Percentiles rank a stretch among this genome's conserved stretches.
phyloP scores from a whole-genome alignment of 1,140 invertebrate species.

The Drosophila biarmipes region DNA sequence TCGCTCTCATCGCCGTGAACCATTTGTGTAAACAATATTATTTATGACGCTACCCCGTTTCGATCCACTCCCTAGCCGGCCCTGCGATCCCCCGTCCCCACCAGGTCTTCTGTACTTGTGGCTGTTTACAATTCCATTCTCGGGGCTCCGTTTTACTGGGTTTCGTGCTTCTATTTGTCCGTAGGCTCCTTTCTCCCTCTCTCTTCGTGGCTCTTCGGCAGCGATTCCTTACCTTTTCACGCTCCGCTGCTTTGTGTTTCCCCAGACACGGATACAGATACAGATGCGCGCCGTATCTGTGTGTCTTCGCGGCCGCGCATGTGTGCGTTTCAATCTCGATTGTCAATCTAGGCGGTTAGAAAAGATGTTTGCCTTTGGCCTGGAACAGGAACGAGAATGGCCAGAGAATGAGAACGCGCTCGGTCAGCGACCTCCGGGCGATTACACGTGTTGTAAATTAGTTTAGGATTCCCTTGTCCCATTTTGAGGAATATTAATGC shows the following conservation, averaged over 20 bases:
- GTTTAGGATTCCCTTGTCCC: slow-evolving; percentile 61
- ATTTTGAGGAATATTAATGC: slow-evolving; percentile 64
- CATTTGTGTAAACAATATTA: slow-evolving; percentile 82
- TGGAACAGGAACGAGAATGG: slow-evolving; percentile 51
- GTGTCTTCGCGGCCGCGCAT: slow-evolving; percentile 14
- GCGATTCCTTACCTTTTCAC: slow-evolving; percentile 70
- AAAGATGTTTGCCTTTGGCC: slow-evolving; percentile 69
- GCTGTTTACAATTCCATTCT: slow-evolving; percentile 61
- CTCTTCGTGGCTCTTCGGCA: slow-evolving; percentile 4
- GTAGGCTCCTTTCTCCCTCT: slow-evolving; percentile 24
- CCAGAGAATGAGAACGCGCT: slow-evolving; percentile 36
- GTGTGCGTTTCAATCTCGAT: slow-evolving; percentile 77
- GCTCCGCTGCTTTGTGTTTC: slow-evolving; percentile 60
- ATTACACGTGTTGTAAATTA: slow-evolving; percentile 82
- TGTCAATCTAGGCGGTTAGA: slow-evolving; percentile 75
- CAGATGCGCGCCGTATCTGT: slow-evolving; percentile 26
- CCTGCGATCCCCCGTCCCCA: background rate
- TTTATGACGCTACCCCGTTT: slow-evolving; percentile 62
- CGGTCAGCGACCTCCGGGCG: slow-evolving; percentile 73
- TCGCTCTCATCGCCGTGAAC: slow-evolving; percentile 60
- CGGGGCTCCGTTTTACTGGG: slow-evolving; percentile 23
- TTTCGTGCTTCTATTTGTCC: slow-evolving; percentile 21
- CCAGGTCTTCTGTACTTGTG: slow-evolving; percentile 8
- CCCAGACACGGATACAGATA: slow-evolving; percentile 14
- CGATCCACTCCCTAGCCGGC: slow-evolving; percentile 15